Evolutionary conservation across 2,113 vertebrate species (phyloP).

Genomic region (Misgurnus anguillicaudatus): DNA sequence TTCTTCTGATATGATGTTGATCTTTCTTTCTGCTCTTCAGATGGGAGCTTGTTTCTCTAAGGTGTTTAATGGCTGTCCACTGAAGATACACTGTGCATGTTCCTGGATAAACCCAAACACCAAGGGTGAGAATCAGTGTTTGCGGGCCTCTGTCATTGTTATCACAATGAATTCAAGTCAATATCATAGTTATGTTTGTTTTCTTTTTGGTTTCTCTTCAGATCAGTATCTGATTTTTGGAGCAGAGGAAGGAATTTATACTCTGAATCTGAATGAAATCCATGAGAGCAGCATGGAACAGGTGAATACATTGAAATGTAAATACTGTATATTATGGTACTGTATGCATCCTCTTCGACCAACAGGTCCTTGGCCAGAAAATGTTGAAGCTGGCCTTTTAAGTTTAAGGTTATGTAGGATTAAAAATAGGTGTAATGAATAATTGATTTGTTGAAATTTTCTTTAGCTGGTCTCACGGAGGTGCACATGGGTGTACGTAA

Average conservation of each 20-base stretch:
- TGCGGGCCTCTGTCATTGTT: neutral
- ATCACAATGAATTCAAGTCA: neutral
- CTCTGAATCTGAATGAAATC: slow-evolving; percentile 95
- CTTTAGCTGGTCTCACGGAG: slow-evolving; percentile 92
- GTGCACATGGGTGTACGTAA: slow-evolving; percentile 97
- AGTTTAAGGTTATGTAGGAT: neutral
- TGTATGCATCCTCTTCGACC: no score
- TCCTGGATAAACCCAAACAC: slow-evolving; percentile 99
- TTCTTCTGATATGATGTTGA: neutral
- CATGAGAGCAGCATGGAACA: slow-evolving; percentile 99
- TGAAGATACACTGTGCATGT: slow-evolving; percentile 97
- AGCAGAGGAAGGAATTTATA: slow-evolving; percentile 98
- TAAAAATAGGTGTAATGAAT: neutral
- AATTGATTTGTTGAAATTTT: neutral
- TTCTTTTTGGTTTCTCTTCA: slow-evolving; percentile 63
- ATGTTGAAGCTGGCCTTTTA: neutral
- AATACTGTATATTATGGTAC: no score
- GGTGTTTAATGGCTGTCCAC: slow-evolving; percentile 96
- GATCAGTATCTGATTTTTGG: slow-evolving; percentile 99
- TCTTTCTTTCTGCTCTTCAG: slow-evolving; percentile 65
- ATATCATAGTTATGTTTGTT: neutral
- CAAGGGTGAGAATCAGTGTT: slow-evolving; percentile 78
- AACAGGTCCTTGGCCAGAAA: no score
- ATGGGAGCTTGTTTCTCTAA: slow-evolving; percentile 99
- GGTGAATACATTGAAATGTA: slow-evolving; percentile 70